A percentile compares a stretch with the other conserved stretches of the same genome.
phyloP scores from a whole-genome alignment of 2,113 vertebrate species.

The Laterallus jamaicensis region DNA sequence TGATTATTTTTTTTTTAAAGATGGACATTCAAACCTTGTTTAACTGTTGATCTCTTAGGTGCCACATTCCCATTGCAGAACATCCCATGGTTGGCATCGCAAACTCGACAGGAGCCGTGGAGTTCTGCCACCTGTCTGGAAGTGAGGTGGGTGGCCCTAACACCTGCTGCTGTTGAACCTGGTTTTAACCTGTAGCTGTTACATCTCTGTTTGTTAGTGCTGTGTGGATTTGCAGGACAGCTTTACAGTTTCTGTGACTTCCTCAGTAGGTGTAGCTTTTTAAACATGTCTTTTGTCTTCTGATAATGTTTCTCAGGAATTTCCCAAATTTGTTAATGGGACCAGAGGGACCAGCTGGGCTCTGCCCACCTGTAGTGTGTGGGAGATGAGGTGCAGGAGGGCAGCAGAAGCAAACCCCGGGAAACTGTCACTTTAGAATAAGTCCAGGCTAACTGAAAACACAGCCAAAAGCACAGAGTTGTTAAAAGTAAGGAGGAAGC shows the following conservation, averaged over 20 bases:
- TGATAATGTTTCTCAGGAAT: not conserved
- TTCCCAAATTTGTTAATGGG: not conserved
- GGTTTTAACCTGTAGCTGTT: not conserved
- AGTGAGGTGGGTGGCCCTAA: constrained; percentile 79
- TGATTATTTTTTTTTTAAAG: too few species aligned
- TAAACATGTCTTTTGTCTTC: not conserved
- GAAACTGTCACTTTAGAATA: not conserved
- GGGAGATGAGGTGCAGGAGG: not conserved
- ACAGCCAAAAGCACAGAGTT: not conserved
- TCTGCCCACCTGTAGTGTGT: not conserved
- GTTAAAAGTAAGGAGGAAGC: not conserved
- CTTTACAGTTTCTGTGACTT: not conserved
- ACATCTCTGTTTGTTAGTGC: not conserved
- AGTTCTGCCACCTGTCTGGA: constrained; percentile 77
- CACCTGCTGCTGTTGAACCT: not conserved
- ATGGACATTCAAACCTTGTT: not conserved
- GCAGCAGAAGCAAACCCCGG: not conserved
- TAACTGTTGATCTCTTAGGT: constrained; percentile 77
- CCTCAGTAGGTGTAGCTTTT: not conserved
- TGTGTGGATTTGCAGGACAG: not conserved
- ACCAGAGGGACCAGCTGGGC: not conserved
- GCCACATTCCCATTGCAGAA: constrained; percentile 81
- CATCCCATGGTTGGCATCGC: constrained; percentile 83
- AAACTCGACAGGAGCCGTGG: constrained; percentile 82
- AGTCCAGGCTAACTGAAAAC: not conserved